Conservation (phyloP, 2,888 invertebrate genomes). For the Julus scandinavius region DNA sequence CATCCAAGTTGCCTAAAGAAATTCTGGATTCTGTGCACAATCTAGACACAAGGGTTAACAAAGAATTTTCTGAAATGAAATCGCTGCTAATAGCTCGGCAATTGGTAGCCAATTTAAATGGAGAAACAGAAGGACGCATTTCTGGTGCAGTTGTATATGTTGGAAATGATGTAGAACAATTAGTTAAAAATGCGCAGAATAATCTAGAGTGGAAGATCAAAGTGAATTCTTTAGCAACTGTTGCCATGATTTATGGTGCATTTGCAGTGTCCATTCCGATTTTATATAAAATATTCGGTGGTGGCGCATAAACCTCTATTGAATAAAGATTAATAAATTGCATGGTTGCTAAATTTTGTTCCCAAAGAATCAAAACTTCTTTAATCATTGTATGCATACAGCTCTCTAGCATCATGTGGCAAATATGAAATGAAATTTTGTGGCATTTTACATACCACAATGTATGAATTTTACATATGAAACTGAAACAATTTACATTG, state of each 20-base stretch:
- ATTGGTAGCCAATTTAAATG: neutral
- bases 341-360: neutral
- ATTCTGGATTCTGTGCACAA: constrained; percentile 55
- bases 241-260: constrained; percentile 63
- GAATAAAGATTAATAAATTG: neutral
- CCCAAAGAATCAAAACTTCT: neutral
- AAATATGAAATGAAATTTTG: neutral
- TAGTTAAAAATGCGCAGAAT: constrained; percentile 63
- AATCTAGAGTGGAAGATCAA: constrained; percentile 65
- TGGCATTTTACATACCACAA: neutral
- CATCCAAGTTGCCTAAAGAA: constrained; percentile 51
- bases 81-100: constrained; percentile 55
- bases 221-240: constrained; percentile 63
- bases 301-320: neutral
- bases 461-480: no score
- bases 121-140: neutral
- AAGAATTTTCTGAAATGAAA: constrained; percentile 63
- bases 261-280: constrained; percentile 63
- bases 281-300: constrained; percentile 50
- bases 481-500: no score
- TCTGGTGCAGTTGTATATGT: constrained; percentile 62
- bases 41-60: constrained; percentile 61
- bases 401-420: neutral
- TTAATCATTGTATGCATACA: neutral
- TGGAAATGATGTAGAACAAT: constrained; percentile 63